Evolutionary conservation across 2,888 invertebrate genomes (phyloP).

Genomic region (Dynastes grantii): DNA sequence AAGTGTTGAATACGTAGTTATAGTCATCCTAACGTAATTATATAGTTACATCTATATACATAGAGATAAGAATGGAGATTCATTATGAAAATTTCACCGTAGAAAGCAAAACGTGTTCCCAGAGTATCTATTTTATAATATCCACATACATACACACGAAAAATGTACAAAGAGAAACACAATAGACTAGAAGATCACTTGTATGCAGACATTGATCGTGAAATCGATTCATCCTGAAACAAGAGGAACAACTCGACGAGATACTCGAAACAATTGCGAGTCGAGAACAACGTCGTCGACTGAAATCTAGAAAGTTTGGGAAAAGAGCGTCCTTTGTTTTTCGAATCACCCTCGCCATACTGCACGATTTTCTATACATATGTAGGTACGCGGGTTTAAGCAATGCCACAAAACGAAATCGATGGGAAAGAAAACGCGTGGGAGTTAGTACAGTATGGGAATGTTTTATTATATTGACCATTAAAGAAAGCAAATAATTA

Average conservation of each 20-base stretch:
- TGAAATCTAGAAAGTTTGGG: slow-evolving; percentile 42
- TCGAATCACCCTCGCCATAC: slow-evolving; percentile 19
- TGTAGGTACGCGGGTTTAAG: background rate
- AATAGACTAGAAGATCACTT: slow-evolving; percentile 9
- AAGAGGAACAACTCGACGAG: background rate
- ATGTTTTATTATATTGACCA: background rate
- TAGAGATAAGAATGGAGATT: too few relatives aligned
- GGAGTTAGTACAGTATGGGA: slow-evolving; percentile 6
- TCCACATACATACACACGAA: background rate
- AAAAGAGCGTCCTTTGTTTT: slow-evolving; percentile 38
- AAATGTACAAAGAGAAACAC: background rate
- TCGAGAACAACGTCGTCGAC: slow-evolving; percentile 1
- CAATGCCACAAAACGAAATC: background rate
- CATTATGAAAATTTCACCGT: background rate
- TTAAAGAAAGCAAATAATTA: background rate
- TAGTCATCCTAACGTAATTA: too few relatives aligned
- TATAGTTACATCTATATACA: too few relatives aligned
- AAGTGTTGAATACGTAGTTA: too few relatives aligned
- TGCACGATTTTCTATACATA: background rate
- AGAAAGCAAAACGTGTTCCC: slow-evolving; percentile 13
- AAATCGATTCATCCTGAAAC: slow-evolving; percentile 12
- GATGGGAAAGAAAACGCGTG: slow-evolving; percentile 30
- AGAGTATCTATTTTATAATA: slow-evolving; percentile 1
- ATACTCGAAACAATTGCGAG: slow-evolving; percentile 8
- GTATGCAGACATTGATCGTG: slow-evolving; percentile 15